These are phyloP conservation scores for Pseudanteris insignis DNA, from an alignment of 2,888 invertebrate genomes.

Conservation along the genomic window DNA sequence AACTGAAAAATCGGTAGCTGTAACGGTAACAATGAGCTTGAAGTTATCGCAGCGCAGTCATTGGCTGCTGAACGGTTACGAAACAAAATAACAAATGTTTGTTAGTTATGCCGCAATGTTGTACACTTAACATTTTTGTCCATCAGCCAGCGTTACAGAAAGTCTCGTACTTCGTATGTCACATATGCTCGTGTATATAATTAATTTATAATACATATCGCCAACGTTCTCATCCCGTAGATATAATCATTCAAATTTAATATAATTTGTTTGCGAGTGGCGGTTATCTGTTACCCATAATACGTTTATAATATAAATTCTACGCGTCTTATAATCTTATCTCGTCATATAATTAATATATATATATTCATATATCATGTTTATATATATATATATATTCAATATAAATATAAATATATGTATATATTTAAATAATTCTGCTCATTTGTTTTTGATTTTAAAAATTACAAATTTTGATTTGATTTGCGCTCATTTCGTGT, in stretches of 20 bases:
- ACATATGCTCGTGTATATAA: constrained; percentile 45
- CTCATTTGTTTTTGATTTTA: constrained; percentile 49
- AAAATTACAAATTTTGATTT: constrained; percentile 60
- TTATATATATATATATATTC: no score
- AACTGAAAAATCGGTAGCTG: no score
- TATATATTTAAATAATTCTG: constrained; percentile 34
- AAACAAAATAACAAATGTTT: no score
- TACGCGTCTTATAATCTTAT: constrained; percentile 45
- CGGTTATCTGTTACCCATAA: constrained; percentile 44
- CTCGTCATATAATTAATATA: constrained; percentile 37
- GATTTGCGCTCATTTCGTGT: constrained; percentile 65
- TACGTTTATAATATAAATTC: constrained; percentile 45
- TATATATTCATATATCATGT: no score
- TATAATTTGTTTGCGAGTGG: no score
- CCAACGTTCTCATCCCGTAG: constrained; percentile 46
- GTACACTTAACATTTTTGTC: constrained; percentile 11
- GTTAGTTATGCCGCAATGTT: no score
- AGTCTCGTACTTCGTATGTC: constrained; percentile 30
- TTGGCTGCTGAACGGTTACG: no score
- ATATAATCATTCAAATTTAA: no score
- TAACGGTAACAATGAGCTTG: no score
- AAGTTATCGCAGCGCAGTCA: no score
- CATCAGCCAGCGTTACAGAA: constrained; percentile 28
- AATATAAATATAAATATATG: no score
- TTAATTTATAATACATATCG: constrained; percentile 51